A percentile compares a stretch with the other conserved stretches of the same genome.
These are phyloP conservation scores for Heloderma charlesbogerti DNA, from an alignment of 2,113 vertebrate genomes.

Conservation along the genomic window DNA sequence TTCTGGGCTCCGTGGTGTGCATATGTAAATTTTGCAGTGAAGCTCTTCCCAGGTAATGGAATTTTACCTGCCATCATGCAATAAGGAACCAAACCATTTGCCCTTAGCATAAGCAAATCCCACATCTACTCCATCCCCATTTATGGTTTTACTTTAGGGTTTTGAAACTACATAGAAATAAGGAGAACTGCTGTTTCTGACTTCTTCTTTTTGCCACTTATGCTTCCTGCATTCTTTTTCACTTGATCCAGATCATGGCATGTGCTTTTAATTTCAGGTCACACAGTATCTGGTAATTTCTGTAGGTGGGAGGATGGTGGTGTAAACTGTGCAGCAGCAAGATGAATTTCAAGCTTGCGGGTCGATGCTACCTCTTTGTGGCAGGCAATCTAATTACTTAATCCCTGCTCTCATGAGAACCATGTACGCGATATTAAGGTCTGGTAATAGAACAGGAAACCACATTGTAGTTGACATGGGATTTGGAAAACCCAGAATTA, in stretches of 20 bases:
- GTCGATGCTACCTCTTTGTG: constrained; percentile 67
- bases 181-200: background rate
- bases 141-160: no score
- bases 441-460: constrained; percentile 39
- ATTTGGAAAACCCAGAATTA: background rate
- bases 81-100: background rate
- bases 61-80: background rate
- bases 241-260: background rate
- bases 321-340: constrained; percentile 52
- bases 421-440: constrained; percentile 54
- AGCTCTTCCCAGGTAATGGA: background rate
- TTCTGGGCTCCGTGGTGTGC: background rate
- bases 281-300: constrained; percentile 23
- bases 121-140: background rate
- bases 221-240: background rate
- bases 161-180: no score
- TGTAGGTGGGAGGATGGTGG: constrained; percentile 27
- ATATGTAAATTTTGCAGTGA: no score
- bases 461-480: background rate
- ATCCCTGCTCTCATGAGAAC: constrained; percentile 60
- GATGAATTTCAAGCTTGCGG: constrained; percentile 67
- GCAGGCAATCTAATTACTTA: constrained; percentile 61
- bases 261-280: constrained; percentile 59
- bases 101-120: background rate
- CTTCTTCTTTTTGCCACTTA: fast-evolving